Evolutionary conservation across 2,888 invertebrate genomes (phyloP).

Genomic region (Cheilosia soror): DNA sequence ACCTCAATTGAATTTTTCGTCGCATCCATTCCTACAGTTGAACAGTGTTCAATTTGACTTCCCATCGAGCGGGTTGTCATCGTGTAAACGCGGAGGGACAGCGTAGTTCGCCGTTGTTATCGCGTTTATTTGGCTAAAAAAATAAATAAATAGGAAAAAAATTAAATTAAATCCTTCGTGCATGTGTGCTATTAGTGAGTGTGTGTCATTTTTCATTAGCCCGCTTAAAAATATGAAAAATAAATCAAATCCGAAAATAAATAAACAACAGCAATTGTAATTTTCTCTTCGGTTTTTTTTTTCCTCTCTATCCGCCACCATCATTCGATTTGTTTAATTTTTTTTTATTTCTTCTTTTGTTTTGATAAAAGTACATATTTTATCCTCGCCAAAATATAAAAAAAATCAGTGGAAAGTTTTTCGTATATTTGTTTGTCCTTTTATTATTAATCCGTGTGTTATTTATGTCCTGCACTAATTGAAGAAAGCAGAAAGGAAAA

Average conservation of each 20-base stretch:
- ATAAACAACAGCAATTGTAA: slow-evolving; percentile 18
- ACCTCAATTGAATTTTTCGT: neutral
- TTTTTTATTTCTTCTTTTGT: neutral
- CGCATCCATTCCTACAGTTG: neutral
- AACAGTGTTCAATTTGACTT: slow-evolving; percentile 45
- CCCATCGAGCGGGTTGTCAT: slow-evolving; percentile 44
- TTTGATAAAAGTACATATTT: neutral
- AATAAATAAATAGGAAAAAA: slow-evolving; percentile 13
- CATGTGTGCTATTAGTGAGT: neutral
- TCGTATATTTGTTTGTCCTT: neutral
- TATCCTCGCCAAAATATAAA: slow-evolving; percentile 10
- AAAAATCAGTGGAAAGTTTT: slow-evolving; percentile 28
- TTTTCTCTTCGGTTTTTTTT: neutral
- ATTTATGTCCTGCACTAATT: slow-evolving; percentile 7
- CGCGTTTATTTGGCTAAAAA: slow-evolving; percentile 35
- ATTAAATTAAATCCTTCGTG: neutral
- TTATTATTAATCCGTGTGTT: neutral
- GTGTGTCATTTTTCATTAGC: neutral
- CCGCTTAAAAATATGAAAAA: neutral
- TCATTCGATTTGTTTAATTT: neutral
- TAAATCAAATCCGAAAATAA: slow-evolving; percentile 1
- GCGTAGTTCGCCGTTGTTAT: slow-evolving; percentile 35
- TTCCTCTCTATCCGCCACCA: neutral
- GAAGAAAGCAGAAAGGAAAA: neutral
- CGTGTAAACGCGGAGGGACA: slow-evolving; percentile 32